phyloP scores from a whole-genome alignment of 2,797 vertebrate genomes.

The Argya squamiceps region DNA sequence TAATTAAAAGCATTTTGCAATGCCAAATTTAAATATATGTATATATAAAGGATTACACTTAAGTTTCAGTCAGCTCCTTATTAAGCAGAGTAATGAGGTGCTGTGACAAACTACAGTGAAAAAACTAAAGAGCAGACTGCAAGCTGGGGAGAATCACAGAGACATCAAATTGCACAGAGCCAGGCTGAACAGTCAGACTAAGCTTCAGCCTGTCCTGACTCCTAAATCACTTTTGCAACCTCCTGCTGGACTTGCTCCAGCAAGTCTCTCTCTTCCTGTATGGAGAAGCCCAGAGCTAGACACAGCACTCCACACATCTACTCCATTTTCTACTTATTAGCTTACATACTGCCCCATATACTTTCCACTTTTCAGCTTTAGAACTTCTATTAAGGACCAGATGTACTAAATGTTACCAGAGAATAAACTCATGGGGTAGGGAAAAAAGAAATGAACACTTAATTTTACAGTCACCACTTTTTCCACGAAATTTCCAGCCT shows the following conservation, averaged over 20 bases:
- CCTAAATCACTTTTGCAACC: not conserved
- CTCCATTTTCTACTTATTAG: not conserved
- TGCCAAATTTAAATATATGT: not conserved
- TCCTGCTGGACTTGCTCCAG: not conserved
- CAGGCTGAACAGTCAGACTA: not conserved
- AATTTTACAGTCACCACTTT: not conserved
- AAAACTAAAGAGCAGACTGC: not conserved
- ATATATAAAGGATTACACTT: not conserved
- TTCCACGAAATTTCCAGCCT: not conserved
- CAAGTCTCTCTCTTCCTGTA: not conserved
- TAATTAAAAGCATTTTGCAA: not conserved
- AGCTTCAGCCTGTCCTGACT: not conserved
- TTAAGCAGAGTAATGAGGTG: not conserved
- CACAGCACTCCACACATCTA: not conserved
- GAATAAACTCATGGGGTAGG: fast-evolving
- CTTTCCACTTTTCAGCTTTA: not conserved
- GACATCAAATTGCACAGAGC: not conserved
- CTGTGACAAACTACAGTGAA: not conserved
- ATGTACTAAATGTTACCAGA: not conserved
- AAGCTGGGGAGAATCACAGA: not conserved
- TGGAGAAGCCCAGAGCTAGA: fast-evolving
- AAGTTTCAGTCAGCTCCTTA: not conserved
- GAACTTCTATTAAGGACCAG: not conserved
- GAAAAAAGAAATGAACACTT: not conserved
- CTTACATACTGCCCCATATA: not conserved